phyloP scores from a whole-genome alignment of 2,888 invertebrate genomes.

The Acholoe squamosa region DNA sequence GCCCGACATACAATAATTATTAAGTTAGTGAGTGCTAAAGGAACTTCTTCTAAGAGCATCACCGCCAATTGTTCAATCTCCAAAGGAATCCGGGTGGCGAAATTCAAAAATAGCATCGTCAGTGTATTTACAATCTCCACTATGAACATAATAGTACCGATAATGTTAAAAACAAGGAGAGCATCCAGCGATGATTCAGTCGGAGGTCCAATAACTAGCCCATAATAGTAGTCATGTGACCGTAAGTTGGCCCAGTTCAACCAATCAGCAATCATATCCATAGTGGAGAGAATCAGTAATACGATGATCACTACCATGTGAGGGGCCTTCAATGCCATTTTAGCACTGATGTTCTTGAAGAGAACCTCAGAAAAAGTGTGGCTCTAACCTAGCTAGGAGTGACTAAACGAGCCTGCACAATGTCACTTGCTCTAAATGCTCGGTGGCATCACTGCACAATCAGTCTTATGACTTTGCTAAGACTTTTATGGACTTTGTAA shows the following conservation, averaged over 20 bases:
- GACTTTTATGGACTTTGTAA: no score
- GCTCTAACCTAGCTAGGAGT: no score
- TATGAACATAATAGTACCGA: neutral
- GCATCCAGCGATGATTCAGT: neutral
- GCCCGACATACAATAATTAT: neutral
- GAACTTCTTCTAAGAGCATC: neutral
- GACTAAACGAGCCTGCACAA: no score
- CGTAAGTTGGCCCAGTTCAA: neutral
- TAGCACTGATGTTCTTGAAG: no score
- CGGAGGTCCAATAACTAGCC: neutral
- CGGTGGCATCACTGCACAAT: no score
- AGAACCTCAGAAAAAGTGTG: no score
- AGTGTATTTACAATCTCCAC: neutral
- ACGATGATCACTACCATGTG: neutral
- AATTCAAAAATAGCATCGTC: neutral
- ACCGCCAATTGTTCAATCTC: slow-evolving; percentile 1
- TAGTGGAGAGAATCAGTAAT: neutral
- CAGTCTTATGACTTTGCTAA: no score
- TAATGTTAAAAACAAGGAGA: neutral
- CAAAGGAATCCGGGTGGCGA: neutral
- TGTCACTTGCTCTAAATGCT: no score
- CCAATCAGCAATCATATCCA: neutral
- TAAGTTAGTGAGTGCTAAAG: neutral
- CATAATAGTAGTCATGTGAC: neutral
- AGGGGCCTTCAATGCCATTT: neutral